Percentiles rank a stretch among this genome's conserved stretches.
phyloP scores from a whole-genome alignment of 2,888 invertebrate species.

The Zootermopsis nevadensis region DNA sequence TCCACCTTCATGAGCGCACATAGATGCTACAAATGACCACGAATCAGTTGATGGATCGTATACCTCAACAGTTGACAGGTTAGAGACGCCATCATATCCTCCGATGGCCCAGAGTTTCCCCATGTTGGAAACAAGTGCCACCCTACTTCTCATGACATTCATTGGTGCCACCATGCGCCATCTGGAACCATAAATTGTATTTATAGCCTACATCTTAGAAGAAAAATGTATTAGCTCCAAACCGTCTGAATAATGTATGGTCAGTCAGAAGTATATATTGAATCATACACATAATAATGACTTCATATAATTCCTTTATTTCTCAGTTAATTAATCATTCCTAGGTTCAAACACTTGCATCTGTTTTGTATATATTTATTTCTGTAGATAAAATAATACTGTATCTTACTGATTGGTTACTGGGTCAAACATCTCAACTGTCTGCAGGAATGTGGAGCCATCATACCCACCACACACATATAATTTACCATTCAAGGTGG shows the following conservation, averaged over 20 bases:
- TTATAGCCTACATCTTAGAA: not conserved
- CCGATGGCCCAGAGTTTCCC: slow-evolving; percentile 87
- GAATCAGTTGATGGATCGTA: slow-evolving; percentile 79
- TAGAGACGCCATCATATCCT: slow-evolving; percentile 82
- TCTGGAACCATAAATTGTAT: slow-evolving; percentile 59
- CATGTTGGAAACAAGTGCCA: slow-evolving; percentile 85
- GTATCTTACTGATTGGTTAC: slow-evolving; percentile 69
- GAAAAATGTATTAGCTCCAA: too few species aligned
- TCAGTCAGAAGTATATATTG: too few species aligned
- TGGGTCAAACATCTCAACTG: slow-evolving; percentile 85
- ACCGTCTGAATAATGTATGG: too few species aligned
- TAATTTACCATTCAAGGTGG: slow-evolving; percentile 82
- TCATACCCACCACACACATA: slow-evolving; percentile 90
- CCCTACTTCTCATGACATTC: slow-evolving; percentile 84
- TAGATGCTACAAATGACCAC: slow-evolving; percentile 80
- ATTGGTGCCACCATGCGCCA: slow-evolving; percentile 84
- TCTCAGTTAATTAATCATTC: too few species aligned
- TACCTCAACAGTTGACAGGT: slow-evolving; percentile 85
- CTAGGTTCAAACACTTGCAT: too few species aligned
- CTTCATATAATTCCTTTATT: too few species aligned
- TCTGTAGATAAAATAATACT: not conserved
- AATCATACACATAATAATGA: too few species aligned
- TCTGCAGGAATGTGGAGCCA: slow-evolving; percentile 82
- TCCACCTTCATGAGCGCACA: slow-evolving; percentile 90
- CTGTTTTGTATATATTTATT: too few species aligned